Conservation (phyloP, 2,888 invertebrate genomes). For the Stenolophus ochropezus region DNA sequence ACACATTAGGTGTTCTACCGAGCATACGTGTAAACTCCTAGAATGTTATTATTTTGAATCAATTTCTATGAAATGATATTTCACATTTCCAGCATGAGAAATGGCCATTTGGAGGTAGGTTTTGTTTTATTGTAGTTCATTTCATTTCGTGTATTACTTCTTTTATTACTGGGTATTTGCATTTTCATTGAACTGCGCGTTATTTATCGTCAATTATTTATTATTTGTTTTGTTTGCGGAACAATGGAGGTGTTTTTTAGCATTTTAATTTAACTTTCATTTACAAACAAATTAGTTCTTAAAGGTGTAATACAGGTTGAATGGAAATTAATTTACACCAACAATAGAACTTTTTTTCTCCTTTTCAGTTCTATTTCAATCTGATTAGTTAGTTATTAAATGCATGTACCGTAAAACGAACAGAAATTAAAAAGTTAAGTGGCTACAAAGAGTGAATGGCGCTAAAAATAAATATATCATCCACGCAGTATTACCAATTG, state of each 20-base stretch:
- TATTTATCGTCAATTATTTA: not conserved
- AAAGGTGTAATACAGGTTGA: not conserved
- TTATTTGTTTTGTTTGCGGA: not conserved
- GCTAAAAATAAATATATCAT: too few species aligned
- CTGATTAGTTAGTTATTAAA: not conserved
- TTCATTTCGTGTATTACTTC: not conserved
- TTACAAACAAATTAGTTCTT: not conserved
- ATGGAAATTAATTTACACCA: not conserved
- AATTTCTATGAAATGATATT: not conserved
- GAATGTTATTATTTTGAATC: not conserved
- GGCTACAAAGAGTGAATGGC: too few species aligned
- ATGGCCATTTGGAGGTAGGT: not conserved
- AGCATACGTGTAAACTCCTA: too few species aligned
- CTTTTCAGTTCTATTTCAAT: not conserved
- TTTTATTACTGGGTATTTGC: not conserved
- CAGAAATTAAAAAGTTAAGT: too few species aligned
- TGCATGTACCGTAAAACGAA: not conserved
- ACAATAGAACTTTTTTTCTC: not conserved
- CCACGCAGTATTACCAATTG: too few species aligned
- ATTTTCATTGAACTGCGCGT: not conserved
- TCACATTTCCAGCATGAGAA: not conserved
- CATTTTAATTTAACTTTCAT: not conserved
- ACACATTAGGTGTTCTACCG: too few species aligned
- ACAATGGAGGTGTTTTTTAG: not conserved
- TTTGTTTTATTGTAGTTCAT: not conserved